phyloP scores from a whole-genome alignment of 2,113 vertebrate genomes.

The Ctenomys sociabilis region DNA sequence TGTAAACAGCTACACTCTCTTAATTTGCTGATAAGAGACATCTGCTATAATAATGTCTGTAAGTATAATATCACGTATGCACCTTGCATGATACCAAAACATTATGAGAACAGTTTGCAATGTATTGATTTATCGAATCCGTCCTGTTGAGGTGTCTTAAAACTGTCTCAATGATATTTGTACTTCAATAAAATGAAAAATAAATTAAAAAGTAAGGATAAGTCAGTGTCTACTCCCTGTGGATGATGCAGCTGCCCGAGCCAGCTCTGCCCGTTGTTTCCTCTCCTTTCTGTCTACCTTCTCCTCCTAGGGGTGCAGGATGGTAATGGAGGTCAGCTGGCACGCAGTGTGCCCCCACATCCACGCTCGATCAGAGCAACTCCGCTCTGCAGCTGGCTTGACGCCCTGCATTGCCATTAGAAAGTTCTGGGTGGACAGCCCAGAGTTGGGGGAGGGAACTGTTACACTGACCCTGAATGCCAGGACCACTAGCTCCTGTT shows the following conservation, averaged over 20 bases:
- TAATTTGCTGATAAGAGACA: no score
- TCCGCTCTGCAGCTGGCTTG: background rate
- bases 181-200: no score
- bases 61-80: no score
- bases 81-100: no score
- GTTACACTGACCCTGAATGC: background rate
- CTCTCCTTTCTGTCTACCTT: background rate
- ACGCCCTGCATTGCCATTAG: background rate
- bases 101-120: no score
- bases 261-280: background rate
- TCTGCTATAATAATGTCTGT: no score
- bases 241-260: background rate
- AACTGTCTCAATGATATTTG: no score
- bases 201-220: background rate
- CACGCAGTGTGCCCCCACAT: background rate
- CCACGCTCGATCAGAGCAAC: background rate
- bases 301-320: background rate
- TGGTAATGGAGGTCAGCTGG: background rate
- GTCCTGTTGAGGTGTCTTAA: no score
- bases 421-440: background rate
- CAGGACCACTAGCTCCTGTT: background rate
- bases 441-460: background rate
- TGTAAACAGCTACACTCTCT: no score
- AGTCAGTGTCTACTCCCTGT: background rate
- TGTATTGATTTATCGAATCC: no score